These are phyloP conservation scores for Gonioctena quinquepunctata DNA, from an alignment of 1,140 invertebrate species.

Conservation along the genomic window DNA sequence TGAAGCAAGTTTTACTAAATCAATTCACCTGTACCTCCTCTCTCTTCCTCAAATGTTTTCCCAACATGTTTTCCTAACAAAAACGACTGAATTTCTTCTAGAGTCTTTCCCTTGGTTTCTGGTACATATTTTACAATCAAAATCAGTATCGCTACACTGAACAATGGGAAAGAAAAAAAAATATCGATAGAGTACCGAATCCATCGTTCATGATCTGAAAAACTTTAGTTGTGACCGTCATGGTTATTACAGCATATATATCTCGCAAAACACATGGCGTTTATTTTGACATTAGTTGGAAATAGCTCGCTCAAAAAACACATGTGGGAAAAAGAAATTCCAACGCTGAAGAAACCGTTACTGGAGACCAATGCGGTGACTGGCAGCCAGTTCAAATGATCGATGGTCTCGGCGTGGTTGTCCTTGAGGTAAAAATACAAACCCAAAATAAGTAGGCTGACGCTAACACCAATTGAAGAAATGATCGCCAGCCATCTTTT, in stretches of 20 bases:
- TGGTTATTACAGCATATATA: neutral
- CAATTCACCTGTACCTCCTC: no score
- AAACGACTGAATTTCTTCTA: constrained; percentile 58
- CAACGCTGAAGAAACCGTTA: neutral
- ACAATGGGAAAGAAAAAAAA: neutral
- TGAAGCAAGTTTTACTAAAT: no score
- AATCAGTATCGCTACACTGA: constrained; percentile 61
- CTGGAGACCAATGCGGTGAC: neutral
- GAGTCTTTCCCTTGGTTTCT: constrained; percentile 81
- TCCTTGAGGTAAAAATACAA: constrained; percentile 64
- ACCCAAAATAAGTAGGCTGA: constrained; percentile 61
- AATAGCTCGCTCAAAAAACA: constrained; percentile 1
- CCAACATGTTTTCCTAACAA: constrained; percentile 38
- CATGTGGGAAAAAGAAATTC: neutral
- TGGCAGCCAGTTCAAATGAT: neutral
- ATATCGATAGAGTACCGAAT: neutral
- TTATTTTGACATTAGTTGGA: neutral
- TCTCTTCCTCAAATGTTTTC: no score
- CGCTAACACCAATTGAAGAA: constrained; percentile 62
- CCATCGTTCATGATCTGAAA: neutral
- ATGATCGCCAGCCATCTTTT: constrained; percentile 68
- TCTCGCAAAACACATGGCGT: neutral
- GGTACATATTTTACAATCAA: constrained; percentile 70
- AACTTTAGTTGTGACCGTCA: neutral
- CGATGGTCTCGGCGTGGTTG: constrained; percentile 10